Conservation (phyloP, 2,888 invertebrate species). For the Entomobrya proxima region DNA sequence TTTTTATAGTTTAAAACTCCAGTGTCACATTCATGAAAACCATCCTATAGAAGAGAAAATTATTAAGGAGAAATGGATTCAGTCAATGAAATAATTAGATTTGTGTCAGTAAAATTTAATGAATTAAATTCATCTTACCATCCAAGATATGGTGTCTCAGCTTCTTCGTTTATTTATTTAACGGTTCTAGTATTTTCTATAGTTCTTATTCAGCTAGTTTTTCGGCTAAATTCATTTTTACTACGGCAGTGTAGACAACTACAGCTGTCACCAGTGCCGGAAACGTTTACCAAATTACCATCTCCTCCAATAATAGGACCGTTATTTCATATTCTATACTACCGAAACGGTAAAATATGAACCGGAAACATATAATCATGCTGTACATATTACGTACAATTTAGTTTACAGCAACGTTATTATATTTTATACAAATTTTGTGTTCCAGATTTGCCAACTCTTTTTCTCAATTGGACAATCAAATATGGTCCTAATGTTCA, state of each 20-base stretch:
- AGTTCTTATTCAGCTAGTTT: too few species aligned
- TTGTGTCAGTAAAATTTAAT: too few species aligned
- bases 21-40: too few species aligned
- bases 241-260: background rate
- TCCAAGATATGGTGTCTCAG: too few species aligned
- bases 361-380: too few species aligned
- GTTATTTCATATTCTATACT: background rate
- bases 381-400: background rate
- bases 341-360: background rate
- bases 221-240: background rate
- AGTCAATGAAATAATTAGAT: too few species aligned
- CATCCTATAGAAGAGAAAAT: too few species aligned
- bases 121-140: too few species aligned
- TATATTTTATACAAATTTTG: background rate
- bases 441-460: background rate
- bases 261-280: background rate
- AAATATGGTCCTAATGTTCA: background rate
- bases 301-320: background rate
- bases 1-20: too few species aligned
- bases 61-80: too few species aligned
- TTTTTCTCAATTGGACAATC: background rate
- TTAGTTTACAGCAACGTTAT: background rate
- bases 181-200: too few species aligned
- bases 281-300: background rate
- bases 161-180: too few species aligned